Conservation (phyloP, 2,113 vertebrate genomes). For the Talpa occidentalis region DNA sequence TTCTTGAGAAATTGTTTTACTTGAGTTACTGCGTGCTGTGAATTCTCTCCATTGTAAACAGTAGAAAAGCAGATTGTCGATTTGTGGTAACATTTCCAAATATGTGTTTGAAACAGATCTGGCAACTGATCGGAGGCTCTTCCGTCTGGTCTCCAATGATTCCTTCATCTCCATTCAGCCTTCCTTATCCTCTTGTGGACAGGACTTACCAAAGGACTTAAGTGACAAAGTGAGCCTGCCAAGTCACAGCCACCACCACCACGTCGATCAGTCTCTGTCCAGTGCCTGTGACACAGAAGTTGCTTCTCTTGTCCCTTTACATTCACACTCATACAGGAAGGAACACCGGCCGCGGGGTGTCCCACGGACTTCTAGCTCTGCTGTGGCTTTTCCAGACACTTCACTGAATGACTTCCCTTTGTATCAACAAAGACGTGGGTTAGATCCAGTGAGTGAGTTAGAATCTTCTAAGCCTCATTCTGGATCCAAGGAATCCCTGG, state of each 20-base stretch:
- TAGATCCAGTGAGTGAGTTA: slow-evolving; percentile 97
- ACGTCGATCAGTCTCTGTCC: slow-evolving; percentile 92
- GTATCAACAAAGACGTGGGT: slow-evolving; percentile 95
- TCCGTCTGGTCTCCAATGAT: slow-evolving; percentile 96
- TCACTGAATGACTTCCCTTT: slow-evolving; percentile 94
- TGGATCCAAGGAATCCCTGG: slow-evolving; percentile 87
- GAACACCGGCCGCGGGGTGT: slow-evolving; percentile 96
- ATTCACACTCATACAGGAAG: slow-evolving; percentile 96
- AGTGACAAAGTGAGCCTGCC: slow-evolving; percentile 88
- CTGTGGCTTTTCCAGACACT: slow-evolving; percentile 96
- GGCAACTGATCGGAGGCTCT: slow-evolving; percentile 95
- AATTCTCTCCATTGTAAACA: slow-evolving; percentile 65
- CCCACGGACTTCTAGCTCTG: slow-evolving; percentile 97
- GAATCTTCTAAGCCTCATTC: slow-evolving; percentile 92
- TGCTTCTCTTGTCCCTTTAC: slow-evolving; percentile 89
- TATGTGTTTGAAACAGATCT: slow-evolving; percentile 90
- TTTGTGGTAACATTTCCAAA: slow-evolving; percentile 76
- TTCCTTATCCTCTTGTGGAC: slow-evolving; percentile 94
- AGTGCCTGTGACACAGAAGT: slow-evolving; percentile 92
- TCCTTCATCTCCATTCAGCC: slow-evolving; percentile 98
- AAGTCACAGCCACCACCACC: slow-evolving; percentile 90
- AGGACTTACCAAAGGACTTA: slow-evolving; percentile 92
- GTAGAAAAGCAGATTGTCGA: slow-evolving; percentile 23
- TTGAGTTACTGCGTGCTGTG: slow-evolving; percentile 46
- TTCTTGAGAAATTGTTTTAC: slow-evolving; percentile 51